Conservation (phyloP, 2,888 invertebrate species). For the Microplitis manilae region DNA sequence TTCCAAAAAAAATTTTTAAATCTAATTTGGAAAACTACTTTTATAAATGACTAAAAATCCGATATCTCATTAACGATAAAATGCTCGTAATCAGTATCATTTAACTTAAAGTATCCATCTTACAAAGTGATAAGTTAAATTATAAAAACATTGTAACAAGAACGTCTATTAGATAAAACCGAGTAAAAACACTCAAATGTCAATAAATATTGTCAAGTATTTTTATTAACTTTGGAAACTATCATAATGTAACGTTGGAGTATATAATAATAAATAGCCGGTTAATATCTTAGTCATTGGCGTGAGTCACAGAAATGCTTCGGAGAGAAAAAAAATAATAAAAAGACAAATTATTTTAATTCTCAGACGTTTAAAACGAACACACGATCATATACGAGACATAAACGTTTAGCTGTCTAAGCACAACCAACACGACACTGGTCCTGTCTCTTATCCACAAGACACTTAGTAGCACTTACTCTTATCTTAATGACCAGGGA, state of each 20-base stretch:
- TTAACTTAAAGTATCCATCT: too few relatives aligned
- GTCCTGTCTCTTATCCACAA: constrained; percentile 66
- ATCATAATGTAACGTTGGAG: neutral
- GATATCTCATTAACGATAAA: too few relatives aligned
- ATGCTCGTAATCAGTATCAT: too few relatives aligned
- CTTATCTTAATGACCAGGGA: constrained; percentile 71
- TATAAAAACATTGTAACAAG: neutral
- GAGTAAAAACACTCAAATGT: neutral
- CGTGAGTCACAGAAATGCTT: neutral
- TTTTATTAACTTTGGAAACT: neutral
- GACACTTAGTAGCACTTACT: constrained; percentile 73
- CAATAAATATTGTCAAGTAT: neutral
- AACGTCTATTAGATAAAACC: neutral
- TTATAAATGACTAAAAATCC: too few relatives aligned
- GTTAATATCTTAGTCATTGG: neutral
- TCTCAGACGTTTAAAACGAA: neutral
- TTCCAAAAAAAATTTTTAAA: too few relatives aligned
- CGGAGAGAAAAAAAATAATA: neutral
- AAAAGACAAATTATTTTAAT: neutral
- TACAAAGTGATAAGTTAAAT: too few relatives aligned
- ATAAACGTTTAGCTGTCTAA: constrained; percentile 39
- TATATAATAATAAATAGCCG: neutral
- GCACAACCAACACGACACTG: constrained; percentile 51
- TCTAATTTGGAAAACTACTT: too few relatives aligned
- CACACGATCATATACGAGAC: neutral